Evolutionary conservation across 2,888 invertebrate genomes (phyloP), one percentile per base, ranked within the genome.

Genomic region (Pseudanteris insignis): DNA sequence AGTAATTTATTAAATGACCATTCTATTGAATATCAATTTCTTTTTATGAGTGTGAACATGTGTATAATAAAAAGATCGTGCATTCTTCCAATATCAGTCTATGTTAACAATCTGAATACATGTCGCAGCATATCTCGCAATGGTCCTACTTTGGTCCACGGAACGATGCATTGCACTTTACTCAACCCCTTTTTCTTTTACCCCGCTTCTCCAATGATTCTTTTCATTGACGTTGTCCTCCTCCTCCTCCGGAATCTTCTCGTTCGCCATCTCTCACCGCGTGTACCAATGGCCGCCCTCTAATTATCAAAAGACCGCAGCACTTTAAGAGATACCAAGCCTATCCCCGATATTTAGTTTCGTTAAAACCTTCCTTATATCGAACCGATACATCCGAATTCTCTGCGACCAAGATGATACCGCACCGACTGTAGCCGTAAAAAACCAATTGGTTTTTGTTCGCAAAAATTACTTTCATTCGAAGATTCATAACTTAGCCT

Each of bases 291-390:
- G 74, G 73, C 75, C 72, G 77, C 76, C 79, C 79, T 78, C 73
- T 79, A 79, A 79, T 79, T 79, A 79, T 78, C 76, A 71, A 70
- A 70, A 77, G 74, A 68, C 78, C 78, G 78, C 78, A 74, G 74
- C 79, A 75, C 79, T 79, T 77, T 77, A 75, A 70, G 73, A 75
- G 70, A 72, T 69, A 71, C 71, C 67, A 67, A 74, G 71, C 71
- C 73, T 74, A 74, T 77, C 74, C 73, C 51, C 47, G 67, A 62
- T 41, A 67, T 68, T 71, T 64, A 68, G 66, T 70, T 71, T 71
- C 70, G 69, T 68, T 72, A 44, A 55, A 50, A 63, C 43, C 41
- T 40, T 64, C 51, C 65, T 63, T 55, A 63, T 55, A 63, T 59
- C 55, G 46, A 30, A 28, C 33, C 44, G 34, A 44, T 54, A 50